Evolutionary conservation across 2,888 invertebrate species (phyloP), one percentile per base, ranked within the genome.

Genomic region (Agriopis aurantiaria): DNA sequence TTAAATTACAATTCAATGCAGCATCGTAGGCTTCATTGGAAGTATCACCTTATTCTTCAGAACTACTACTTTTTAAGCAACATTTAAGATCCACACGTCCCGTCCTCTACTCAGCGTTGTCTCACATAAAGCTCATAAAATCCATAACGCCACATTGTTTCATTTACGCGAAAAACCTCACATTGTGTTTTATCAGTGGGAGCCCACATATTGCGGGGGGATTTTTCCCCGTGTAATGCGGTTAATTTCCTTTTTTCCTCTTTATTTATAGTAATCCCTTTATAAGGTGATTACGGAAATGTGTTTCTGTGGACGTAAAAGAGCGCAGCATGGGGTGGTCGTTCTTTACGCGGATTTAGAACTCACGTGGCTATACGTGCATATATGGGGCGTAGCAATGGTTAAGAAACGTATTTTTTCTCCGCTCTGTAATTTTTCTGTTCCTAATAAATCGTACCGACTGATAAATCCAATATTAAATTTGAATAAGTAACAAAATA

Each of bases 211-310:
- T 93, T 92, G 93, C 87, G 84, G 87, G 91, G 93, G 93, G 93
- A 87, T 88, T 90, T 92, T 92, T 93, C 91, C 90, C 91, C 86
- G 81, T 86, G 88, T 93, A 93, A 93, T 91, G 93, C 92, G 93
- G 93, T 93, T 93, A 94, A 93, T 94, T 94, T 94, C 92, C 92
- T 93, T 92, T 92, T 85, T 94, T 93, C 93, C 93, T 94, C 88
- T 93, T 93, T 94, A 94, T 94, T 94, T 94, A 93, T 93, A 93
- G 94, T 94, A 94, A 94, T 94, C 93, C 92, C 93, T 93, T 93
- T 93, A 93, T 94, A 94, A 93, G 94, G 93, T 94, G 93, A 93
- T 94, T 94, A 94, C 93, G 89, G 92, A 92, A 93, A 94, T 94
- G 93, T 93, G 92, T 94, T 94, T 91, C 93, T 91, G 91, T 89